phyloP scores from a whole-genome alignment of 35 echinoderm and acorn worm genomes.

The Apostichopus japonicus region DNA sequence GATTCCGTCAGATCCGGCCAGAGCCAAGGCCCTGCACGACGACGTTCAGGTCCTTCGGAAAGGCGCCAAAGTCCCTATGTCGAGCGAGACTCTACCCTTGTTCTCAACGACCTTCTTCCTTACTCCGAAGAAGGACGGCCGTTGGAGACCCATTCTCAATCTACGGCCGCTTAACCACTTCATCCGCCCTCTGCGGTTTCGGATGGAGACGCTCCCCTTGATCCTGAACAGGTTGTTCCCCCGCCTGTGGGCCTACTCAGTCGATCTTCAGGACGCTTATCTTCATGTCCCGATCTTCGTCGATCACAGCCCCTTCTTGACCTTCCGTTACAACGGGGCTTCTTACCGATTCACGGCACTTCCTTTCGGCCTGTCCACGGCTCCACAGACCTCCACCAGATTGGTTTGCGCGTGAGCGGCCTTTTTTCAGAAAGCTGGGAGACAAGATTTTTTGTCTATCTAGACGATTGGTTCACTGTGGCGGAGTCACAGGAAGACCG shows the following conservation, averaged over 20 bases:
- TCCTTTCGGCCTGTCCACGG: too few relatives aligned
- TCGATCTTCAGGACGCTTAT: neutral
- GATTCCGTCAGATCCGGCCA: neutral
- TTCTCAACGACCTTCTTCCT: neutral
- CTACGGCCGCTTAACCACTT: neutral
- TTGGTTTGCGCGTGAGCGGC: neutral
- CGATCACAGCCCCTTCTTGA: too few relatives aligned
- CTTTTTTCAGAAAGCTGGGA: neutral
- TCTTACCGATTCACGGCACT: too few relatives aligned
- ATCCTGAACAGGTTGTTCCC: neutral
- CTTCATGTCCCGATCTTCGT: neutral
- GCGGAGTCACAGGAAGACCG: neutral
- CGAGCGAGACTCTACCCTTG: neutral
- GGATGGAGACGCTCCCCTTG: neutral
- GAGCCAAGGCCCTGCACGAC: neutral
- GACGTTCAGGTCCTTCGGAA: neutral
- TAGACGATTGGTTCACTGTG: neutral
- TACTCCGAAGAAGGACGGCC: neutral
- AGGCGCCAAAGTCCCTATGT: neutral
- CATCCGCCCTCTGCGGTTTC: neutral
- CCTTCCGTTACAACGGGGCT: too few relatives aligned
- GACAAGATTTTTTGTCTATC: neutral
- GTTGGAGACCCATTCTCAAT: conserved; percentile 14
- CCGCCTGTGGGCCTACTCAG: neutral
- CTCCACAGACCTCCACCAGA: neutral